Conservation (phyloP, 2,113 vertebrate species). For the Percopsis transmontana region DNA sequence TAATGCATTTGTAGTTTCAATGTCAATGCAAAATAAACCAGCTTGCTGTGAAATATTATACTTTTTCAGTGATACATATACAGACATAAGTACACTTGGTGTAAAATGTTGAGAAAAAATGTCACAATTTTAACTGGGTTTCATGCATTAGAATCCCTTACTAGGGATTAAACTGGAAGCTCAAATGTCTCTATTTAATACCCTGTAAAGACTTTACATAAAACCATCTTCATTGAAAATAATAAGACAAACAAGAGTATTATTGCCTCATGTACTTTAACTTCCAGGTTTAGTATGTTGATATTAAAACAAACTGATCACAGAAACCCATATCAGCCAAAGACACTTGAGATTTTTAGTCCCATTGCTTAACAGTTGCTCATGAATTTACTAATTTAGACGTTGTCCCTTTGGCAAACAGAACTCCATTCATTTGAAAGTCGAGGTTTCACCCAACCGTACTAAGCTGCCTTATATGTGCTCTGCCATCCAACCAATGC, state of each 20-base stretch:
- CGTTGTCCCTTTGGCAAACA: constrained; percentile 34
- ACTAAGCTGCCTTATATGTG: constrained; percentile 36
- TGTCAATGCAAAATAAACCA: constrained; percentile 34
- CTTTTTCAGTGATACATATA: constrained; percentile 55
- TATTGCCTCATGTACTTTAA: constrained; percentile 69
- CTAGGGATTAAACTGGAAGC: constrained; percentile 67
- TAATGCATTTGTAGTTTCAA: constrained; percentile 23
- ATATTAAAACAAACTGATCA: constrained; percentile 45
- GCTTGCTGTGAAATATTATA: constrained; percentile 8
- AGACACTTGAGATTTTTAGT: constrained; percentile 49
- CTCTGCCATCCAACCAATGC: constrained; percentile 30
- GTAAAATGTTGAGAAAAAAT: constrained; percentile 47
- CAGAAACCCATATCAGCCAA: constrained; percentile 24
- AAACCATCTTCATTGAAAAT: constrained; percentile 46
- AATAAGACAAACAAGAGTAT: constrained; percentile 47
- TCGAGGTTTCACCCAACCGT: constrained; percentile 33
- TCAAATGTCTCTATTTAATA: constrained; percentile 62
- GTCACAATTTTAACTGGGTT: constrained; percentile 49
- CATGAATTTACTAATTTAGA: constrained; percentile 39
- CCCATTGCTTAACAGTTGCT: constrained; percentile 60
- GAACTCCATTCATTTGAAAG: constrained; percentile 3
- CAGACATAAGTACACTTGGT: constrained; percentile 77
- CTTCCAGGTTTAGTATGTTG: constrained; percentile 17
- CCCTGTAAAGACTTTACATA: constrained; percentile 57
- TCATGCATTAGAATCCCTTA: constrained; percentile 72